Evolutionary conservation across 2,113 vertebrate species (phyloP).

Genomic region (Anas platyrhynchos): DNA sequence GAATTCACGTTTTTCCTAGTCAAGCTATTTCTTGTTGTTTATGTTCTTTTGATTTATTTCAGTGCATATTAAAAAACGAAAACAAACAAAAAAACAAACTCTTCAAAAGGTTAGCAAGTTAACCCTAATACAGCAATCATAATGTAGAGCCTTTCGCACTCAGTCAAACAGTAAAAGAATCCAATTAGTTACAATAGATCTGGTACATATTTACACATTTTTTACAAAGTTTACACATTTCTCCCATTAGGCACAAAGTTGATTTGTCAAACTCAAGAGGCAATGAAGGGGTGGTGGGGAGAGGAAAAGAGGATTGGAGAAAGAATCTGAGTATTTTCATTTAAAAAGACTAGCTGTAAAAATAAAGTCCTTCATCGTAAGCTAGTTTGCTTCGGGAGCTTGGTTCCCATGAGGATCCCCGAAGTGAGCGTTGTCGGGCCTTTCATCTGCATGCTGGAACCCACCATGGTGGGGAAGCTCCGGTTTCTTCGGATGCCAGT

Average conservation of each 20-base stretch:
- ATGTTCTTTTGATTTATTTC: slow-evolving; percentile 40
- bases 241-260: slow-evolving; percentile 81
- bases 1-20: slow-evolving; percentile 52
- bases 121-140: slow-evolving; percentile 20
- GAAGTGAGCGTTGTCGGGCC: slow-evolving; percentile 84
- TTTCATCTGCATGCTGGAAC: slow-evolving; percentile 98
- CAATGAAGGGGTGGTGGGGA: not conserved
- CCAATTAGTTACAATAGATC: slow-evolving; percentile 56
- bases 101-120: slow-evolving; percentile 48
- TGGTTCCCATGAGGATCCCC: slow-evolving; percentile 86
- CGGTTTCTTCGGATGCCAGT: slow-evolving; percentile 91
- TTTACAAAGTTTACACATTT: slow-evolving; percentile 70
- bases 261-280: slow-evolving; percentile 79
- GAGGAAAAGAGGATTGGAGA: not conserved
- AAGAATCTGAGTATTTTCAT: not conserved
- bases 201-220: slow-evolving; percentile 74
- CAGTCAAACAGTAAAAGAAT: slow-evolving; percentile 48
- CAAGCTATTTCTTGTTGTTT: slow-evolving; percentile 59
- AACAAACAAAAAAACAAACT: not conserved
- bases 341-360: slow-evolving; percentile 66
- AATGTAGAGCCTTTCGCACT: slow-evolving; percentile 22
- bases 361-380: slow-evolving; percentile 74
- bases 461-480: slow-evolving; percentile 96
- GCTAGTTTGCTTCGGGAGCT: slow-evolving; percentile 80
- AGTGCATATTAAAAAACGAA: slow-evolving; percentile 73